Evolutionary conservation across 2,888 invertebrate species (phyloP), one percentile per base, ranked within the genome.

Genomic region (Apamea epomidion): DNA sequence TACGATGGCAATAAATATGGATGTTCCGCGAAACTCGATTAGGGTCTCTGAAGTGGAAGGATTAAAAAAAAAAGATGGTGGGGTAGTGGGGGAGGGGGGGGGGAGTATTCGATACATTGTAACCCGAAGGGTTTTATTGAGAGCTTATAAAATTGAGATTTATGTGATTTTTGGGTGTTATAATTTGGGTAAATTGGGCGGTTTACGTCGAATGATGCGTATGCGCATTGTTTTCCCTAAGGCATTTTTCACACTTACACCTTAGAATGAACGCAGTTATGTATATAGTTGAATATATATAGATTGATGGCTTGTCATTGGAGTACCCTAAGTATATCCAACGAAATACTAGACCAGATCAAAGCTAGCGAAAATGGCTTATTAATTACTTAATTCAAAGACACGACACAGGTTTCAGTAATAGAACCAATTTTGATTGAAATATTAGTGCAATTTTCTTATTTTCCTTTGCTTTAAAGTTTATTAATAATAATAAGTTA

Each of bases 11-110:
- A 93, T 93, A 93, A 93, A 93, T 92, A 90, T 90, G 83, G 84
- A 84, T 87, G 87, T 92, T 92, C 93, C 75, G 82, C 90, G 92
- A 93, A 92, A 87, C 88, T 62, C 88, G 92, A 92, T 92, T 90
- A 91, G 90, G 92, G 90, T 90, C 90, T 90, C 90, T 92, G 91
- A 92, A 89, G 86, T 79, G 87, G 80, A 87, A 72, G 74, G 74
- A 72, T 75, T 85, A 80, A 81, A 70, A 83, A 81, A 81, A 83
- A 87, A 60, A 42, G 16, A 2, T 29, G 54, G 0, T 0, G 45
- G n/a, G 25, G 0, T 0, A 14, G 48, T 16, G 48, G 18, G n/a
- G 6, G 0, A 29, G 14, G 42, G 32, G 21, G n/a, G 21, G n/a
- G 21, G 6, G 45, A 4, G 0, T 37, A 69, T 29, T 16, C 60